Percentiles rank a stretch among this genome's conserved stretches.
These are phyloP conservation scores for Phymorhynchus buccinoides DNA, from an alignment of 1,140 invertebrate species.

Conservation along the genomic window DNA sequence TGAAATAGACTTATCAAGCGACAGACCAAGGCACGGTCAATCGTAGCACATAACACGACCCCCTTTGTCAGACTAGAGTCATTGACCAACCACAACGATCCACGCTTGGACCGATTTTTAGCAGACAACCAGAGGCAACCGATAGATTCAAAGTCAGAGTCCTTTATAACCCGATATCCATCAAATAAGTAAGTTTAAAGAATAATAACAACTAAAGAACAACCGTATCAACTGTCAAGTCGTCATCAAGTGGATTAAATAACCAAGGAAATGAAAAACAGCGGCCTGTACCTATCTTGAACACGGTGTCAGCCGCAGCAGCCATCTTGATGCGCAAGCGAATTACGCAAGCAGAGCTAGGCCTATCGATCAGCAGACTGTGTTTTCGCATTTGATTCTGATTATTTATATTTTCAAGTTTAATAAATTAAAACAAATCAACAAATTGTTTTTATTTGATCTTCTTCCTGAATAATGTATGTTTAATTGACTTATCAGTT, in stretches of 20 bases:
- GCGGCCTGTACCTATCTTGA: neutral
- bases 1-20: too few species aligned
- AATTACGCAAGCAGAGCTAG: neutral
- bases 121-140: neutral
- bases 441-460: neutral
- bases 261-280: neutral
- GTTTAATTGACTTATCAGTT: neutral
- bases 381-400: neutral
- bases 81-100: slow-evolving; percentile 30
- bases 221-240: neutral
- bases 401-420: neutral
- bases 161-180: neutral
- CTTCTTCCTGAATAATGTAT: neutral
- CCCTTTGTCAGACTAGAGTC: slow-evolving; percentile 15
- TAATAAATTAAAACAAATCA: neutral
- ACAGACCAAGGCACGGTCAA: slow-evolving; percentile 15
- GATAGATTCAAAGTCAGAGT: neutral
- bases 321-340: slow-evolving; percentile 37
- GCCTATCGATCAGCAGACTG: neutral
- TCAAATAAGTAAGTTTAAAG: neutral
- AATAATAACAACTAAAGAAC: neutral
- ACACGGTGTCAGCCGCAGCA: slow-evolving; percentile 39
- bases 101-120: slow-evolving; percentile 15
- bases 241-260: neutral
- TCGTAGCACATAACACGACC: slow-evolving; percentile 26